Evolutionary conservation across 2,797 vertebrate genomes (phyloP).

Genomic region (Allobates femoralis): DNA sequence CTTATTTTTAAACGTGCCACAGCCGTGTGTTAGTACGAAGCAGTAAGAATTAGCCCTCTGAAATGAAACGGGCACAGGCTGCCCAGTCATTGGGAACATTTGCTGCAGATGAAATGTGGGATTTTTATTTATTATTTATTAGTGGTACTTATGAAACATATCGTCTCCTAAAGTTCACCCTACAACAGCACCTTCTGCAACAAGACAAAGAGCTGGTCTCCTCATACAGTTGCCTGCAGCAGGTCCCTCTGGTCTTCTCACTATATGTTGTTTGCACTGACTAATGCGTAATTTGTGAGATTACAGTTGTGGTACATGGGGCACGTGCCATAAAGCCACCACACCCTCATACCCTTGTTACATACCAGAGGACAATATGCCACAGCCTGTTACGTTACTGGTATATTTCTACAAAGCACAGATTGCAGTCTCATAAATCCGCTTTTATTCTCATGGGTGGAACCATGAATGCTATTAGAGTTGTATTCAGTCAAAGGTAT

Average conservation of each 20-base stretch:
- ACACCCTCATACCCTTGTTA: too few species aligned
- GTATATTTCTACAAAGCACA: too few species aligned
- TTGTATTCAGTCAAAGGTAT: neutral
- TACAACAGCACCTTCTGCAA: neutral
- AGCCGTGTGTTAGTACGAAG: neutral
- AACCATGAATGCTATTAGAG: neutral
- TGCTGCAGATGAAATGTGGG: neutral
- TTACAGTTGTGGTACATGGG: neutral
- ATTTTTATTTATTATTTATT: neutral
- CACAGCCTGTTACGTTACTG: too few species aligned
- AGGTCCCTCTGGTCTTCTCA: too few species aligned
- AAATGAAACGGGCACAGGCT: neutral
- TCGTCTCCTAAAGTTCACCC: neutral
- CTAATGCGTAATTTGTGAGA: neutral
- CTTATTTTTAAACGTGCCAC: neutral
- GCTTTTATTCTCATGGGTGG: neutral
- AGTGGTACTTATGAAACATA: neutral
- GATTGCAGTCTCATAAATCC: neutral
- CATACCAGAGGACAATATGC: too few species aligned
- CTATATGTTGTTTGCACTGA: too few species aligned
- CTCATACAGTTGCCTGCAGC: neutral
- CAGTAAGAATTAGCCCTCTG: neutral
- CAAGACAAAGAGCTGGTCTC: neutral
- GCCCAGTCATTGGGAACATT: neutral
- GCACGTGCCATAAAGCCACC: neutral